Evolutionary conservation across 2,113 vertebrate genomes (phyloP), one percentile per base, ranked within the genome.

Genomic region (Chroicocephalus ridibundus): DNA sequence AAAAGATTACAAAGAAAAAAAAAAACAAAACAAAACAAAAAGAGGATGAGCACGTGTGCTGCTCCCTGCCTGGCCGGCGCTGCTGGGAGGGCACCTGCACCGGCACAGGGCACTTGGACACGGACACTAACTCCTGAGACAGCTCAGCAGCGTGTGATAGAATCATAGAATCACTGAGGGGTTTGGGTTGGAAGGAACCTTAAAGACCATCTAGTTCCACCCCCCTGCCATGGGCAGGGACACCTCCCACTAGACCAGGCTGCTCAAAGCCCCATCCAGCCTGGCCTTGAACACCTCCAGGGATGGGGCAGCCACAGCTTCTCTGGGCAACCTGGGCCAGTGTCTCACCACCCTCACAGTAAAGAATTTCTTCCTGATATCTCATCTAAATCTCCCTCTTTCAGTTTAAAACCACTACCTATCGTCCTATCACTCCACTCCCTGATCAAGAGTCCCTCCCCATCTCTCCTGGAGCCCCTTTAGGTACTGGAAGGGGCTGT

Each of bases 141-240:
- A 76, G 75, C 65, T 54, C 16, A 1, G 60, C 61, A 58, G 66
- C 11, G 1, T 1, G 0, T 0, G 3, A 16, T 2, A 24, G 57
- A 60, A n/a, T 36, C 34, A 60, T 10, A 15, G 58, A 36, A 36
- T 24, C 47, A 49, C 21, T 22, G 19, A 49, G 20, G 10, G 58
- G 34, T 60, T 60, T 3, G 13, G 15, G 21, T 60, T n/a, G 34
- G 58, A 60, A n/a, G 34, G 34, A 13, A 60, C 34, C 34, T 60
- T 60, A 15, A 60, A 60, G 58, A n/a, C 14, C 20, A 58, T 24
- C 34, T 4, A 14, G 13, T 24, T 60, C 34, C 57, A 60, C 1
- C 20, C 34, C 57, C 20, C 32, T 58, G 57, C 57, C 57, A 9
- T 34, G 19, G 57, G 57, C 32, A 34, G 20, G 57, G 57, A 58